phyloP scores from a whole-genome alignment of 1,140 invertebrate genomes.

The Drosophila sechellia region DNA sequence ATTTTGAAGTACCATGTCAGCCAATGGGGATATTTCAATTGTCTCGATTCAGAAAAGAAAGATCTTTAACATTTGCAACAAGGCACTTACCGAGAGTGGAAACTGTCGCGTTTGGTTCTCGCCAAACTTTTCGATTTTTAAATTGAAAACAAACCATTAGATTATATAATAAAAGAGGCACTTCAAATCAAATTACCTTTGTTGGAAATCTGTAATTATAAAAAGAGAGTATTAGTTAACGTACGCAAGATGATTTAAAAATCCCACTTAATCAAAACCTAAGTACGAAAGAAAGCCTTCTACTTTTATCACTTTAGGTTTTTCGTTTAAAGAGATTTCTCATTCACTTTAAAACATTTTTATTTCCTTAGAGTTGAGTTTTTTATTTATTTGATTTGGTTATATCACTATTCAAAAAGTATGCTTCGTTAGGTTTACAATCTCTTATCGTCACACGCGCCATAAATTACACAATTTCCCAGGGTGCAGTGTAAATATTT shows the following conservation, averaged over 20 bases:
- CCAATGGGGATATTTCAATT: constrained; percentile 62
- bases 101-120: constrained; percentile 56
- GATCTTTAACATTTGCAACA: constrained; percentile 50
- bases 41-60: constrained; percentile 48
- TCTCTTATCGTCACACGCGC: constrained; percentile 23
- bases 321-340: no score
- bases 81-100: constrained; percentile 69
- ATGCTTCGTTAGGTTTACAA: neutral
- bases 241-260: neutral
- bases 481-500: constrained; percentile 54
- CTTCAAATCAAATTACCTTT: constrained; percentile 44
- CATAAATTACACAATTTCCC: constrained; percentile 51
- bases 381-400: neutral
- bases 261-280: no score
- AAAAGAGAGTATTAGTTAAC: neutral
- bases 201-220: constrained; percentile 55
- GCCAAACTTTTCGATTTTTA: constrained; percentile 1
- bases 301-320: no score
- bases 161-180: no score
- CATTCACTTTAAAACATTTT: no score
- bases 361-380: no score
- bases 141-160: constrained; percentile 6
- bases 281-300: no score
- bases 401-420: no score
- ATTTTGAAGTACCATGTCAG: constrained; percentile 58